Percentiles rank a stretch among this genome's conserved stretches.
These are phyloP conservation scores for Gallinago jamesoni DNA, from an alignment of 2,113 vertebrate species.

Conservation along the genomic window DNA sequence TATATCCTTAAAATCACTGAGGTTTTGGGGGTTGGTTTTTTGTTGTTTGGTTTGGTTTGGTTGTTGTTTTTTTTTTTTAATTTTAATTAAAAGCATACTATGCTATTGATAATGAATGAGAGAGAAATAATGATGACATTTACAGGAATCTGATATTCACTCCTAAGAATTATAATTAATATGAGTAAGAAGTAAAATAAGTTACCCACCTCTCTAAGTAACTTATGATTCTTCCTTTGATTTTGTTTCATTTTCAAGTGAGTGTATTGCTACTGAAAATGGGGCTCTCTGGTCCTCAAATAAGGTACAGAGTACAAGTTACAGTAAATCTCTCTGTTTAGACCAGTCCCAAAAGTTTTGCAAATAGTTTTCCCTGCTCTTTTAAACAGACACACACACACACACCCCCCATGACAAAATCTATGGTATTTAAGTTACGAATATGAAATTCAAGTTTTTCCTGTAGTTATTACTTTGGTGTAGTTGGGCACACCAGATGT, in stretches of 20 bases:
- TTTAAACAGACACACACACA: background rate
- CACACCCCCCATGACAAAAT: fast-evolving
- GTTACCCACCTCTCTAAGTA: background rate
- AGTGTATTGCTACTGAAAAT: background rate
- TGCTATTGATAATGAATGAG: background rate
- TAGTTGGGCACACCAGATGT: background rate
- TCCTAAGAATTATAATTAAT: background rate
- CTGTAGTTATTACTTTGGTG: background rate
- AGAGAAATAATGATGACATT: background rate
- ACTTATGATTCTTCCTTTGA: background rate
- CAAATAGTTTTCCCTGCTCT: background rate
- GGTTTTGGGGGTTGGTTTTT: background rate
- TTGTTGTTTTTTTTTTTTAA: background rate
- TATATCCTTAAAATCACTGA: background rate
- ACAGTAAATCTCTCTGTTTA: background rate
- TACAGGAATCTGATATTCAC: background rate
- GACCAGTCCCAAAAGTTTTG: background rate
- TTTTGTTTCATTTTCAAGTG: background rate
- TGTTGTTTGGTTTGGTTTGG: no score
- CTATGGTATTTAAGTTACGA: background rate
- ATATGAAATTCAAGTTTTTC: background rate
- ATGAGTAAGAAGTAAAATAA: background rate
- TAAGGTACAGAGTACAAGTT: background rate
- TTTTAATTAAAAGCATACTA: background rate
- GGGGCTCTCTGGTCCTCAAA: background rate